A percentile compares a stretch with the other conserved stretches of the same genome.
Evolutionary conservation across 2,888 invertebrate species (phyloP).

Genomic region (Xestobium rufovillosum): DNA sequence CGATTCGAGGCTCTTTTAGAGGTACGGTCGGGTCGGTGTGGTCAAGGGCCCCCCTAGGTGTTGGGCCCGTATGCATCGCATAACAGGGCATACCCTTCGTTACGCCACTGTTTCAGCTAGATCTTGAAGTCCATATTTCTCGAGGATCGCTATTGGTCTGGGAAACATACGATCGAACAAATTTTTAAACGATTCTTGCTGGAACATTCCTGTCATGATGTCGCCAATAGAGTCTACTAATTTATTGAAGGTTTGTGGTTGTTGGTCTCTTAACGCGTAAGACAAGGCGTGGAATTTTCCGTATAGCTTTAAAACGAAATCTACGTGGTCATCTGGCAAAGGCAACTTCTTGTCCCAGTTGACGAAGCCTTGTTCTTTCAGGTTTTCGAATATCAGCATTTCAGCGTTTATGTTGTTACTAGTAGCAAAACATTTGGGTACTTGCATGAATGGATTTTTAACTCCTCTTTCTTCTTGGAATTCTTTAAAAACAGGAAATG

Average conservation of each 20-base stretch:
- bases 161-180: no score
- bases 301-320: conserved; percentile 19
- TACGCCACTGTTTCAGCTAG: no score
- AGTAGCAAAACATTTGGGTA: conserved; percentile 16
- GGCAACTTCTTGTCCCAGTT: conserved; percentile 17
- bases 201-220: conserved; percentile 6
- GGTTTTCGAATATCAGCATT: conserved; percentile 21
- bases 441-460: conserved; percentile 6
- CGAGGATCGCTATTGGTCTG: no score
- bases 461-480: conserved; percentile 10
- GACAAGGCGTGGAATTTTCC: conserved; percentile 26
- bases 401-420: conserved; percentile 14
- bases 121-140: no score
- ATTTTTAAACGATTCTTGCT: no score
- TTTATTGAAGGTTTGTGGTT: conserved; percentile 17
- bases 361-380: conserved; percentile 17
- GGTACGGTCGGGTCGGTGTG: no score
- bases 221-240: conserved; percentile 11
- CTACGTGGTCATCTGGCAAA: conserved; percentile 16
- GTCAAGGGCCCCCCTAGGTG: no score
- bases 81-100: no score
- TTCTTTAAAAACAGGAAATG: conserved; percentile 15
- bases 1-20: no score
- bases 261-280: conserved; percentile 21
- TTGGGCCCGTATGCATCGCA: no score